These are phyloP conservation scores for Thomomys bottae DNA, from an alignment of 2,113 vertebrate species.

Conservation along the genomic window DNA sequence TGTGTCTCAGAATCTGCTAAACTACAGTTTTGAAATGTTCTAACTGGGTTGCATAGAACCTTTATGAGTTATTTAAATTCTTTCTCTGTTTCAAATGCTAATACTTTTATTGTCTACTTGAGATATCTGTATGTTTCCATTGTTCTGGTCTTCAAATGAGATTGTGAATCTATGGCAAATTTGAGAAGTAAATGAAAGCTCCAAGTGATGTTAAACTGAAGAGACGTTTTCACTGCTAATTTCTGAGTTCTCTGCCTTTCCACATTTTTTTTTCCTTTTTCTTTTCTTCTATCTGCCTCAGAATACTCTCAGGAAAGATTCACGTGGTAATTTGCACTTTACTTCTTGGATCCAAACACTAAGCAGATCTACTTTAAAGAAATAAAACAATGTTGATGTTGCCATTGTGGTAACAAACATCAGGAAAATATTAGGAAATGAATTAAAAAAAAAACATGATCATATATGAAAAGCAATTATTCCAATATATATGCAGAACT, in stretches of 20 bases:
- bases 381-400: background rate
- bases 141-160: background rate
- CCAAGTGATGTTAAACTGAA: background rate
- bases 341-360: background rate
- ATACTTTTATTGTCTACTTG: background rate
- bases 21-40: background rate
- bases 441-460: constrained; percentile 20
- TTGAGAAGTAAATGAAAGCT: background rate
- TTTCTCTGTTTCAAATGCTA: background rate
- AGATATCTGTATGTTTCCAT: background rate
- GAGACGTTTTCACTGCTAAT: background rate
- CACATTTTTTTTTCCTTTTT: background rate
- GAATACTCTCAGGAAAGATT: background rate
- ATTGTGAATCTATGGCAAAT: background rate
- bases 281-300: background rate
- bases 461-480: background rate
- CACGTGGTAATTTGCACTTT: background rate
- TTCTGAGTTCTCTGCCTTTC: background rate
- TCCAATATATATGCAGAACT: constrained; percentile 3
- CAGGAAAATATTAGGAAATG: background rate
- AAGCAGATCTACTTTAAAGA: background rate
- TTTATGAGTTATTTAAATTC: background rate
- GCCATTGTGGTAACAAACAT: background rate
- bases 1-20: background rate
- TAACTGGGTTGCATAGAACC: background rate